Conservation (phyloP, 2,797 vertebrate genomes). For the Mormyrops boulengeri region DNA sequence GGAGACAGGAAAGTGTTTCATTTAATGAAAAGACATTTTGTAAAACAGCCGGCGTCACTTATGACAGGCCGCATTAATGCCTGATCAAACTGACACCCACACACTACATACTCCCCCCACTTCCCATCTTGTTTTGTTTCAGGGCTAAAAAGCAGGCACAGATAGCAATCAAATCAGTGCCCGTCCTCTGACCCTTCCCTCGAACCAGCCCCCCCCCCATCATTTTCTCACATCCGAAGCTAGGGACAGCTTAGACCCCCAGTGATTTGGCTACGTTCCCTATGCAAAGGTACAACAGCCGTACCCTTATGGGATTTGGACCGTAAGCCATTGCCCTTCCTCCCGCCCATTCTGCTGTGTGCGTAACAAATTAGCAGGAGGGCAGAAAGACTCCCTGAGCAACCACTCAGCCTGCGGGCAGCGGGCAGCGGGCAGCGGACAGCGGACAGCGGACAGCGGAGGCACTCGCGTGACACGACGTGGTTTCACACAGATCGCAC, state of each 20-base stretch:
- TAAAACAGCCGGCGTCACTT: conserved; percentile 70
- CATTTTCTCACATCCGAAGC: neutral
- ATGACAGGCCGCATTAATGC: conserved; percentile 73
- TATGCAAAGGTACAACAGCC: neutral
- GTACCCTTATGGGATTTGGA: neutral
- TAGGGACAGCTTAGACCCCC: neutral
- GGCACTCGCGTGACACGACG: conserved; percentile 41
- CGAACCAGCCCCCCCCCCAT: neutral
- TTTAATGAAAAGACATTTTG: conserved; percentile 65
- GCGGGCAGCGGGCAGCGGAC: conserved; percentile 40
- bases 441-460: conserved; percentile 34
- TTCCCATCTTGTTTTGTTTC: neutral
- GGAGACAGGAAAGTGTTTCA: conserved; percentile 51
- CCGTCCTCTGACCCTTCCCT: neutral
- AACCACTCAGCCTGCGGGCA: neutral
- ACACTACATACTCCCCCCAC: conserved; percentile 50
- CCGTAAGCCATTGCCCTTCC: neutral
- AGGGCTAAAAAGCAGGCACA: neutral
- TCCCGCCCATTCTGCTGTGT: neutral
- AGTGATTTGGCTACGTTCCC: neutral
- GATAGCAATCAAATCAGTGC: neutral
- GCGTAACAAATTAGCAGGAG: conserved; percentile 29
- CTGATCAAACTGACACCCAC: conserved; percentile 70
- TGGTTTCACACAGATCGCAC: conserved; percentile 9
- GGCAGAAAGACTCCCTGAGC: neutral